These are phyloP conservation scores for Lepus townsendii DNA, from an alignment of 2,797 vertebrate species.

Conservation along the genomic window DNA sequence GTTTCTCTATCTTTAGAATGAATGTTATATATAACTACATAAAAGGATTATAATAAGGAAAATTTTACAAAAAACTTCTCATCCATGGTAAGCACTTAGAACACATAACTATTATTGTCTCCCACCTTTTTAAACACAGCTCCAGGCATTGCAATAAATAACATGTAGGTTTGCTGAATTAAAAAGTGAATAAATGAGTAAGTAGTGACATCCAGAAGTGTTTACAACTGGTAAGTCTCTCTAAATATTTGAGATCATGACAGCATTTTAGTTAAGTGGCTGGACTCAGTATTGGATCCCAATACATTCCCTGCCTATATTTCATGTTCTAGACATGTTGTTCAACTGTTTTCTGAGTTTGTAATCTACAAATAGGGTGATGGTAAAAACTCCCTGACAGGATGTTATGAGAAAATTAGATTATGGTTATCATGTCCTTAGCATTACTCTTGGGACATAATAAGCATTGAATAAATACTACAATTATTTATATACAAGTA, in stretches of 20 bases:
- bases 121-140: background rate
- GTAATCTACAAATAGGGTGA: background rate
- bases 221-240: background rate
- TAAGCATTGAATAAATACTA: background rate
- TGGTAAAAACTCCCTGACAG: background rate
- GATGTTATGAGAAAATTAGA: background rate
- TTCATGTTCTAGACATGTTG: too few relatives aligned
- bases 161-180: background rate
- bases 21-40: background rate
- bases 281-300: background rate
- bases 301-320: too few relatives aligned
- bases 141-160: background rate
- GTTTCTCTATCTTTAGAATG: constrained; percentile 36
- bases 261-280: background rate
- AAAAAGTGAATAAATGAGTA: background rate
- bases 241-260: background rate
- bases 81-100: background rate
- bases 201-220: background rate
- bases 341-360: background rate
- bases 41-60: background rate
- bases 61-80: background rate
- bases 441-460: background rate
- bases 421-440: background rate
- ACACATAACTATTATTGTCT: background rate
- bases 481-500: background rate